Conservation (phyloP, 2,797 vertebrate species). For the Jordanella pulchra region DNA sequence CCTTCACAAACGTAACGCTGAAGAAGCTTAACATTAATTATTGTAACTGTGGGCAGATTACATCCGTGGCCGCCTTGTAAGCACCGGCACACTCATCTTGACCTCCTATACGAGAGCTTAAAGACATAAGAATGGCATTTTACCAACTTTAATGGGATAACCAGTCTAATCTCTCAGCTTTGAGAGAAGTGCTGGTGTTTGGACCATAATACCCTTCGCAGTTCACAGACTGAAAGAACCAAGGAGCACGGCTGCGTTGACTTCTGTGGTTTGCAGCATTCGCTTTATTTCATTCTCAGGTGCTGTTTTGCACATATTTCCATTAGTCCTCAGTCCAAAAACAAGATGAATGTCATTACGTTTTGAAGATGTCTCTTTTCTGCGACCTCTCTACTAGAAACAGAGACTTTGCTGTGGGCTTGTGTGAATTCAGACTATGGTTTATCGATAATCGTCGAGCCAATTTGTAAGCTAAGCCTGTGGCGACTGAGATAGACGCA, state of each 20-base stretch:
- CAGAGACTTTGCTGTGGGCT: slow-evolving; percentile 21
- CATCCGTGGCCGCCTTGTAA: slow-evolving; percentile 97
- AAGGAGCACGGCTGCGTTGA: slow-evolving; percentile 47
- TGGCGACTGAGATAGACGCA: slow-evolving; percentile 41
- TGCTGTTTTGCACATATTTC: slow-evolving; percentile 43
- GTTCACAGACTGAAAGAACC: slow-evolving; percentile 80
- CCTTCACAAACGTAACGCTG: slow-evolving; percentile 98
- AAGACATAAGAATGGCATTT: slow-evolving; percentile 99
- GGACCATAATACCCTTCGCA: slow-evolving; percentile 94
- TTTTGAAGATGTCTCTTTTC: slow-evolving; percentile 17
- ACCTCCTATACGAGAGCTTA: slow-evolving; percentile 99
- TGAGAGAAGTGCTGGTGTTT: slow-evolving; percentile 94
- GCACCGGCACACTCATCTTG: slow-evolving; percentile 98
- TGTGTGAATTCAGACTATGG: slow-evolving; percentile 35
- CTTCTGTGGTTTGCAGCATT: slow-evolving; percentile 82
- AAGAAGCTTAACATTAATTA: slow-evolving; percentile 99
- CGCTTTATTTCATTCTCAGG: slow-evolving; percentile 77
- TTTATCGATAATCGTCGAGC: slow-evolving; percentile 52
- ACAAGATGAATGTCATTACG: slow-evolving; percentile 15
- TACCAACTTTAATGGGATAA: slow-evolving; percentile 99
- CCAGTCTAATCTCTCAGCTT: slow-evolving; percentile 99
- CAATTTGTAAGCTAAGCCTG: slow-evolving; percentile 49
- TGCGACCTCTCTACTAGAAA: slow-evolving; percentile 21
- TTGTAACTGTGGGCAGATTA: slow-evolving; percentile 99
- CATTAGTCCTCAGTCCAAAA: slow-evolving; percentile 19